phyloP scores from a whole-genome alignment of 1,140 invertebrate genomes.

The Nymphalis io region DNA sequence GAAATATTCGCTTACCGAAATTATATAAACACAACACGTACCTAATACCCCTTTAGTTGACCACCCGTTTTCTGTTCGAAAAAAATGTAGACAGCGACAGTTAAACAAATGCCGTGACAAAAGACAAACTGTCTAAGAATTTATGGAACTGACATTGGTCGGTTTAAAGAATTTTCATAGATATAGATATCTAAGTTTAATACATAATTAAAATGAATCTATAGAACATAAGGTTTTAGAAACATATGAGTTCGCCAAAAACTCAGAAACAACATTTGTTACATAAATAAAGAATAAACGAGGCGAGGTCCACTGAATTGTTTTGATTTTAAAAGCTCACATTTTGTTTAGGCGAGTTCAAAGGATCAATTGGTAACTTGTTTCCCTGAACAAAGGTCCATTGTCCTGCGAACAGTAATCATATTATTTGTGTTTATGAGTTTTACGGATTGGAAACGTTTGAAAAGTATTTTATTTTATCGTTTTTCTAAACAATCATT shows the following conservation, averaged over 20 bases:
- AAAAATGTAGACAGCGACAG: background rate
- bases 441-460: background rate
- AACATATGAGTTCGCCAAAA: too few relatives aligned
- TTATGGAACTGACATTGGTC: background rate
- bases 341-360: slow-evolving; percentile 12
- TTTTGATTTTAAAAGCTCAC: slow-evolving; percentile 10
- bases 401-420: slow-evolving; percentile 3
- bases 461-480: background rate
- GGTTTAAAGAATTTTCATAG: background rate
- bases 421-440: slow-evolving; percentile 14
- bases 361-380: slow-evolving; percentile 9
- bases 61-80: background rate
- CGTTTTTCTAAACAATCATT: background rate
- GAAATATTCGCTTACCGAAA: background rate
- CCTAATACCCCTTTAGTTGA: slow-evolving; percentile 3
- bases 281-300: background rate
- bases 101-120: background rate
- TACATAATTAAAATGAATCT: too few relatives aligned
- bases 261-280: background rate
- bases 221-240: too few relatives aligned
- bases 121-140: background rate
- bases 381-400: background rate
- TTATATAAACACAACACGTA: slow-evolving; percentile 7
- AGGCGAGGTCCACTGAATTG: background rate
- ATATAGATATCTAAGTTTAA: background rate